Conservation (phyloP, 2,113 vertebrate species). For the Maccullochella peelii region DNA sequence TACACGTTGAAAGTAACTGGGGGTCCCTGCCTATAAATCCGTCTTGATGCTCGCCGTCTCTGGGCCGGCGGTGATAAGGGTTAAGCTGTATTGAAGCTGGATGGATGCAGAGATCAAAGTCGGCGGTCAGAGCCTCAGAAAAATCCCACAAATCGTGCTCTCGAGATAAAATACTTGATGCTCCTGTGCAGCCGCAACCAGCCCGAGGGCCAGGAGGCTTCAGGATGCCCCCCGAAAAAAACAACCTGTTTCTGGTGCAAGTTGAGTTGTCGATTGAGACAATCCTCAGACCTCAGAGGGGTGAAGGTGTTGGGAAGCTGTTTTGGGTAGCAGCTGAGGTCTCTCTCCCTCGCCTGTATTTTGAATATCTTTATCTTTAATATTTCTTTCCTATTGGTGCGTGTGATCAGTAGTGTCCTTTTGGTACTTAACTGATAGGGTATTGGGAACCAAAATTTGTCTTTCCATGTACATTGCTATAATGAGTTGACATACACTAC, state of each 20-base stretch:
- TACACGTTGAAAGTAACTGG: slow-evolving; percentile 67
- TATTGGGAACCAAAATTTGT: background rate
- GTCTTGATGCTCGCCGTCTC: slow-evolving; percentile 41
- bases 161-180: slow-evolving; percentile 60
- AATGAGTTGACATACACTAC: background rate
- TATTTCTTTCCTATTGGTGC: background rate
- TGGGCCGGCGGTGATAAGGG: slow-evolving; percentile 78
- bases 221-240: background rate
- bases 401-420: background rate
- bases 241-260: slow-evolving; percentile 23
- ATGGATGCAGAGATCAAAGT: slow-evolving; percentile 80
- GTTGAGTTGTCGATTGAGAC: background rate
- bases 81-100: slow-evolving; percentile 78
- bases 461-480: background rate
- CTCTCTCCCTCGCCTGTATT: too few species aligned
- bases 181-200: background rate
- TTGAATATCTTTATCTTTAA: background rate
- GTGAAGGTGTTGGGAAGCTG: background rate
- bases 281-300: background rate
- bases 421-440: background rate
- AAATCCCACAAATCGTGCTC: slow-evolving; percentile 36
- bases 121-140: slow-evolving; percentile 39
- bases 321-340: background rate
- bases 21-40: slow-evolving; percentile 49
- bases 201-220: slow-evolving; percentile 4